Base-by-base conservation (phyloP, 2,113 vertebrate genomes). In the Litocranius walleri region DNA sequence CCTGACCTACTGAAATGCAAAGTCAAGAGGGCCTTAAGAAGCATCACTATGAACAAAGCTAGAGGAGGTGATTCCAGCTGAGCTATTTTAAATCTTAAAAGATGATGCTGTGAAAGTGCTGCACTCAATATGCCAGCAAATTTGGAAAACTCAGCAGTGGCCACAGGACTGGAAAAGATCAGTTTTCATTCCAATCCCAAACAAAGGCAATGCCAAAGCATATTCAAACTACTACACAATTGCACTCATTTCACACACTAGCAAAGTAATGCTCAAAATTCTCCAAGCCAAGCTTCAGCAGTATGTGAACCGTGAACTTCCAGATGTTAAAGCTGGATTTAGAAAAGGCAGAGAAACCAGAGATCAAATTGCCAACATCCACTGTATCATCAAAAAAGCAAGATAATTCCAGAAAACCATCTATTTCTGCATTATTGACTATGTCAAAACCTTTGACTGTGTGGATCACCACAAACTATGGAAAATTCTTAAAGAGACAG, bases 251-350 rank as follows among this genome's bases (percentile, higher is more conserved):
- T 71, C 64, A 36, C 19, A 36, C 4, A 11, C 9, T 71, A 36
- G n/a, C 9, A 71, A 71, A 71, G n/a, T 36, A 71, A 71, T 36
- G n/a, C 17, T 36, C 64, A 71, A 71, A 71, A 71, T 71, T 71
- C 17, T 71, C 64, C n/a, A 71, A 71, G n/a, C 17, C n/a, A 71
- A 19, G 9, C 9, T 71, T 71, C 64, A 71, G 6, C n/a, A 71
- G 3, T 36, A 71, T 0, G 2, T 36, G n/a, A 36, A 71, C 19
- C 4, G 0, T 71, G 9, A 71, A 36, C n/a, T 71, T 36, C 9
- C 64, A 36, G n/a, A 71, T 36, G 17, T 71, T 71, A 19, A 21
- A 36, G 17, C 19, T 71, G 17, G n/a, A 23, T 36, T 71, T 36
- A 36, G n/a, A 36, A 71, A 71, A 36, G 64, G 17, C n/a, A 71